Conservation (phyloP, 2,888 invertebrate species). For the Archips xylosteana region DNA sequence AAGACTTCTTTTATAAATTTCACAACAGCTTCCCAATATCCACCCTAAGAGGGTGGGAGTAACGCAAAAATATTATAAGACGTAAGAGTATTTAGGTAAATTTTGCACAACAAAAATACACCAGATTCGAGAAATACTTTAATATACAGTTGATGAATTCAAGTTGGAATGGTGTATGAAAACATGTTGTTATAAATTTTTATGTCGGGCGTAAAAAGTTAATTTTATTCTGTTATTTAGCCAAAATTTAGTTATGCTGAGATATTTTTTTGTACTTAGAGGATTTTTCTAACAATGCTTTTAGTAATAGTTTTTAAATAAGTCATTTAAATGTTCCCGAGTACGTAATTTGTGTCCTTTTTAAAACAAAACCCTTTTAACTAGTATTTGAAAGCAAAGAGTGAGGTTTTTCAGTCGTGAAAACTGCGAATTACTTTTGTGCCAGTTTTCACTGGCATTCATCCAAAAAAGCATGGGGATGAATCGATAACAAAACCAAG, state of each 20-base stretch:
- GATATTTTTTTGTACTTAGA: neutral
- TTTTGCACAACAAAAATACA: constrained; percentile 3
- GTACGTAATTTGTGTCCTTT: neutral
- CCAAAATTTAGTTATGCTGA: neutral
- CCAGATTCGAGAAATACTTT: neutral
- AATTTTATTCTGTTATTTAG: neutral
- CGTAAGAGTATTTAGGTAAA: neutral
- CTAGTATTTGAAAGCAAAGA: neutral
- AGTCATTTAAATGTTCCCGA: too few species aligned
- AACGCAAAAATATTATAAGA: neutral
- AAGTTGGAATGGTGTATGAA: neutral
- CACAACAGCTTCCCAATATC: neutral
- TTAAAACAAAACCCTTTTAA: neutral
- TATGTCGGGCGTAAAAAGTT: neutral
- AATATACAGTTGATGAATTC: neutral
- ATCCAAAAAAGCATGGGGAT: neutral
- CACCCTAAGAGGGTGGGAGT: neutral
- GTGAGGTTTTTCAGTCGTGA: neutral
- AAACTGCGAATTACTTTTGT: neutral
- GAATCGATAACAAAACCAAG: neutral
- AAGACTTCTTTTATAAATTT: neutral
- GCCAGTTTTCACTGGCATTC: neutral
- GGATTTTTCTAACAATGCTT: too few species aligned
- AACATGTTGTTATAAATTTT: neutral
- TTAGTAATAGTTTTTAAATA: too few species aligned